These are phyloP conservation scores for Coelopa pilipes DNA, from an alignment of 2,888 invertebrate genomes.

Conservation along the genomic window DNA sequence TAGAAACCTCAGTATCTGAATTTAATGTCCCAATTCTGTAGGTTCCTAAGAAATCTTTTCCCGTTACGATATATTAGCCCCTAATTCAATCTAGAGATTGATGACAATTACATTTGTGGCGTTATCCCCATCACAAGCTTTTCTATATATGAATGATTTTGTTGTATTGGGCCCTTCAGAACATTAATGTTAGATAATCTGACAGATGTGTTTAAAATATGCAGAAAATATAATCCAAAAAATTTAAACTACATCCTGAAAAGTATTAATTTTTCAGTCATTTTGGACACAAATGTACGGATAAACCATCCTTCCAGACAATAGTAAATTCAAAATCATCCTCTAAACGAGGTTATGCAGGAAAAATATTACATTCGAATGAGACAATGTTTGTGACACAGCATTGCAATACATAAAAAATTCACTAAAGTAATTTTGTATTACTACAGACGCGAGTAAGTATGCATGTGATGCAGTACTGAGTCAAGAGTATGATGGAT, in stretches of 20 bases:
- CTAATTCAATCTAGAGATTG: no score
- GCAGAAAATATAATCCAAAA: neutral
- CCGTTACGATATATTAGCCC: no score
- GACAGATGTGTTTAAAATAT: no score
- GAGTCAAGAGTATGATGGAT: no score
- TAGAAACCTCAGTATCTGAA: no score
- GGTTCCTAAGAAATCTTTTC: no score
- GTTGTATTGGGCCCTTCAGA: neutral
- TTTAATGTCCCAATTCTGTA: no score
- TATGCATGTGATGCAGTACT: no score
- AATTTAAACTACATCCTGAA: conserved; percentile 4
- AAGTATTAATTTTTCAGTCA: neutral
- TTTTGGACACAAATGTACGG: conserved; percentile 3
- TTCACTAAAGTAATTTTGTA: neutral
- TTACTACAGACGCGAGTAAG: no score
- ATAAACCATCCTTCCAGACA: neutral
- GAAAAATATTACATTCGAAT: neutral
- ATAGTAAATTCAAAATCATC: neutral
- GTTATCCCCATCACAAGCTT: no score
- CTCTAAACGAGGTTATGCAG: neutral
- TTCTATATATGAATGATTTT: no score
- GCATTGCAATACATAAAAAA: neutral
- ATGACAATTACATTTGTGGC: no score
- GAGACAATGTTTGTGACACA: neutral
- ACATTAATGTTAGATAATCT: neutral